phyloP scores from a whole-genome alignment of 1,140 invertebrate species.

The Drosophila varians region DNA sequence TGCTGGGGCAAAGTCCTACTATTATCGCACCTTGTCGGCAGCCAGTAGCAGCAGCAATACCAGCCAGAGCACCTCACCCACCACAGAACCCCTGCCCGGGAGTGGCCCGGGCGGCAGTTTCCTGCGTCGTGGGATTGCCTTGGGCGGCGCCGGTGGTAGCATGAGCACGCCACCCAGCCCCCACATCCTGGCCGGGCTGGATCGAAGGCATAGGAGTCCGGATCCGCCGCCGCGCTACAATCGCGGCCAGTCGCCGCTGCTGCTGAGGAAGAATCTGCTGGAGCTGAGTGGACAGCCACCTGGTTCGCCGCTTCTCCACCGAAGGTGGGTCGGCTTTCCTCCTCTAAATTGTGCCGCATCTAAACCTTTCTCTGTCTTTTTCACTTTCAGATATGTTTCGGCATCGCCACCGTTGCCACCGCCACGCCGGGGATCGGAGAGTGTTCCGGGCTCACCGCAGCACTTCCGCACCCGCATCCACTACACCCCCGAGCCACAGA shows the following conservation, averaged over 20 bases:
- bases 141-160: slow-evolving; percentile 32
- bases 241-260: slow-evolving; percentile 87
- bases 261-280: slow-evolving; percentile 86
- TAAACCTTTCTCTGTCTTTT: neutral
- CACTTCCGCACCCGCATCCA: slow-evolving; percentile 87
- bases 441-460: slow-evolving; percentile 89
- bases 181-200: slow-evolving; percentile 68
- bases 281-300: slow-evolving; percentile 83
- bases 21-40: slow-evolving; percentile 73
- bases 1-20: slow-evolving; percentile 53
- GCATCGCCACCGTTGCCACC: slow-evolving; percentile 89
- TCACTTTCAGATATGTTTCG: slow-evolving; percentile 85
- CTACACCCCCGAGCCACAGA: slow-evolving; percentile 89
- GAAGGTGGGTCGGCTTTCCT: slow-evolving; percentile 84
- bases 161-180: slow-evolving; percentile 62
- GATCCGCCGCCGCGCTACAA: slow-evolving; percentile 88
- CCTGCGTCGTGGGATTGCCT: slow-evolving; percentile 23
- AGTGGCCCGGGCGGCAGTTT: slow-evolving; percentile 30
- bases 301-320: slow-evolving; percentile 85
- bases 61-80: slow-evolving; percentile 73
- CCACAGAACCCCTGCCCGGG: slow-evolving; percentile 56
- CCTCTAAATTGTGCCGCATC: slow-evolving; percentile 4
- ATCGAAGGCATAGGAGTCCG: slow-evolving; percentile 85
- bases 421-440: slow-evolving; percentile 88
- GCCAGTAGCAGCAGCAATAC: slow-evolving; percentile 73